phyloP scores from a whole-genome alignment of 2,113 vertebrate genomes.

The Macaca nemestrina region DNA sequence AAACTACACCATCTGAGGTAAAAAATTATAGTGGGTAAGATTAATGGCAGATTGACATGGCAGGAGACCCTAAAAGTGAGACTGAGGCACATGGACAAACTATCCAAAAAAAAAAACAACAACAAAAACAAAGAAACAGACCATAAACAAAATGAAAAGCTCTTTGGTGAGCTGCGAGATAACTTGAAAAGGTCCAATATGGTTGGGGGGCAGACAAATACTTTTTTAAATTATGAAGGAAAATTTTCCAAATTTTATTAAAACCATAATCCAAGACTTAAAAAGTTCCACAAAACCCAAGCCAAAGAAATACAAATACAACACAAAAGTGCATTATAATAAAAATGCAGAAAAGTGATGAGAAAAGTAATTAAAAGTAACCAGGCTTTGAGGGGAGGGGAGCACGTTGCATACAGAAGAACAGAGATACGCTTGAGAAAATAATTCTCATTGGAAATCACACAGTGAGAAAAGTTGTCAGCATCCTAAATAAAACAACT shows the following conservation, averaged over 20 bases:
- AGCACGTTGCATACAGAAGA: neutral
- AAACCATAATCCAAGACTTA: neutral
- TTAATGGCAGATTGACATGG: neutral
- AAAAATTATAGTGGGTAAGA: neutral
- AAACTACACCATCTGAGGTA: neutral
- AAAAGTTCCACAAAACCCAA: neutral
- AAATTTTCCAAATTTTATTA: neutral
- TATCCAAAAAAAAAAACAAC: neutral
- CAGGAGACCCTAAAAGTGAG: neutral
- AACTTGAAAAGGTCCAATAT: neutral
- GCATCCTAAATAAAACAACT: too few species aligned
- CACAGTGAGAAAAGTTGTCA: neutral
- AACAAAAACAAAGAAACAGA: neutral
- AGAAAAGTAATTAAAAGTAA: neutral
- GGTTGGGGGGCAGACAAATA: neutral
- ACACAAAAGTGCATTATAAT: neutral
- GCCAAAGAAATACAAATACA: too few species aligned
- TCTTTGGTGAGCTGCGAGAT: neutral
- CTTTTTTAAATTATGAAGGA: neutral
- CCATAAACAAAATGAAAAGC: neutral
- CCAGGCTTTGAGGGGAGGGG: neutral
- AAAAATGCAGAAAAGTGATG: neutral
- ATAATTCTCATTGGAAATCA: neutral
- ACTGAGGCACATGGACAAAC: neutral
- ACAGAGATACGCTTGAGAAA: neutral